Evolutionary conservation across 2,113 vertebrate species (phyloP), one percentile per base, ranked within the genome.

Genomic region (Atractosteus spatula): DNA sequence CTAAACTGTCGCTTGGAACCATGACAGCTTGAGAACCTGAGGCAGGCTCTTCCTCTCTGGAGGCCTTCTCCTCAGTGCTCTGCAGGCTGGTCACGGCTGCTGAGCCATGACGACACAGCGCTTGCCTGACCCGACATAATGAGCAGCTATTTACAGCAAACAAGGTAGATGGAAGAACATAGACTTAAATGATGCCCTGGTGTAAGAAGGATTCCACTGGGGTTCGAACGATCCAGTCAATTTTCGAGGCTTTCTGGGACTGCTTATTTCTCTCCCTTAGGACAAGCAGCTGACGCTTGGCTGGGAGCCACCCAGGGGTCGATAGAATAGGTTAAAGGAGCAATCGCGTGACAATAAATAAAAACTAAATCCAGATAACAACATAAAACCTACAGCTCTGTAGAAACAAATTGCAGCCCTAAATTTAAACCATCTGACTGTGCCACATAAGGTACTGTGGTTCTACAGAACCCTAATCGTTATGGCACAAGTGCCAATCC

Each of bases 91-190:
- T 84, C 88, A 75, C 54, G 14, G 81, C 81, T 81, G 80, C 79
- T 79, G 87, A 91, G 86, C 87, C 91, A 89, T 89, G 90, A 93
- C 76, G 81, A 86, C 83, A 84, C 69, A 2, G 81, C 3, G 64
- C 89, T 86, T 71, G 89, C 86, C 90, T 92, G 93, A 90, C 88
- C 91, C 79, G 84, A 91, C 84, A 92, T 94, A 93, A 95, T 94
- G 92, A 91, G 91, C 86, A 89, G 90, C 91, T 94, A 89, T 93
- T 95, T 93, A 92, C 89, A 90, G 88, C 94, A 94, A 92, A 95
- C 93, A 94, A 92, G 89, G 89, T 89, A 88, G 88, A 92, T 90
- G 89, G 85, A 86, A 86, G 88, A 93, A 94, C 91, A 92, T 75
- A 87, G 87, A 84, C 88, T 85, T 89, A 93, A 93, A 95, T 91